Conservation (phyloP, 2,797 vertebrate species). For the Tadarida brasiliensis region DNA sequence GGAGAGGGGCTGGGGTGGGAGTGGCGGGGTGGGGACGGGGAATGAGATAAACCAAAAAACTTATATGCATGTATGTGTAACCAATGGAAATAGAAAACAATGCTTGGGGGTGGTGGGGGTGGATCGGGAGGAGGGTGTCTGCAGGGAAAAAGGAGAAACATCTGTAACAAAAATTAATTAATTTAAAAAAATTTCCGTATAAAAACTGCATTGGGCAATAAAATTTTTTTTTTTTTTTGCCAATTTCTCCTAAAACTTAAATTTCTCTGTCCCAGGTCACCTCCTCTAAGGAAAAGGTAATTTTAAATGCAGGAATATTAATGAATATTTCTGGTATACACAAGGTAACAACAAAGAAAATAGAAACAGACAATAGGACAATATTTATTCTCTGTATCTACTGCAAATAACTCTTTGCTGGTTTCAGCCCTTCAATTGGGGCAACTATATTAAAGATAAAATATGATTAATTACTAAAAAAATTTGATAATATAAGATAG, state of each 20-base stretch:
- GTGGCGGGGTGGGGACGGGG: too few species aligned
- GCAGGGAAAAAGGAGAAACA: too few species aligned
- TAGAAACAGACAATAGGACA: not conserved
- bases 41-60: too few species aligned
- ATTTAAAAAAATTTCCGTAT: not conserved
- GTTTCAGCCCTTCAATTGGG: not conserved
- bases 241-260: not conserved
- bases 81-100: too few species aligned
- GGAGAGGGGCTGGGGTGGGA: too few species aligned
- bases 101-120: too few species aligned
- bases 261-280: not conserved
- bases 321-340: not conserved
- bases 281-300: not conserved
- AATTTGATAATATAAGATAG: not conserved
- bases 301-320: not conserved
- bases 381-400: not conserved
- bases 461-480: not conserved
- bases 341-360: not conserved
- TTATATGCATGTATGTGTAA: too few species aligned
- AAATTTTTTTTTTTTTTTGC: not conserved
- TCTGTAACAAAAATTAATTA: too few species aligned
- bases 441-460: not conserved
- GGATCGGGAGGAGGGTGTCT: too few species aligned
- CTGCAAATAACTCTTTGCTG: not conserved
- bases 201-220: not conserved